A percentile compares a stretch with the other conserved stretches of the same genome.
These are phyloP conservation scores for Formicarius rufipectus DNA, from an alignment of 2,113 vertebrate genomes.

Conservation along the genomic window DNA sequence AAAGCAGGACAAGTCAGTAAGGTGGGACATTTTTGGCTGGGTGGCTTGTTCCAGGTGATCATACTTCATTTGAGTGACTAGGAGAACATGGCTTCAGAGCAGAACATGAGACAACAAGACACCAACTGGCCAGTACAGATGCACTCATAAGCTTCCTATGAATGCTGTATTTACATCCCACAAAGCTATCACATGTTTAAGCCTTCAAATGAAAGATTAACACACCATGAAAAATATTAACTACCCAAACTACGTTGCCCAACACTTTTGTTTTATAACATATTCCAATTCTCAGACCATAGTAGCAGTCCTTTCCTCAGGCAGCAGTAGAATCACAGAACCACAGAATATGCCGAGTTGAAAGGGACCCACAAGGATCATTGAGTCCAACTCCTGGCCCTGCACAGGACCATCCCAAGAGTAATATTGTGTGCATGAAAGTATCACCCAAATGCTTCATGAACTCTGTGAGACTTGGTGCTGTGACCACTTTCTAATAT, in stretches of 20 bases:
- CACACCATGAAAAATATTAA: not conserved
- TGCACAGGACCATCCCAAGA: not conserved
- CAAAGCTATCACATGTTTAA: not conserved
- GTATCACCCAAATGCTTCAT: not conserved
- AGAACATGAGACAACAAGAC: not conserved
- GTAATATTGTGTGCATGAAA: not conserved
- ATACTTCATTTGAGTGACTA: not conserved
- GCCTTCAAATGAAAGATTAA: not conserved
- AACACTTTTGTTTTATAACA: not conserved
- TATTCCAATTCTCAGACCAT: not conserved
- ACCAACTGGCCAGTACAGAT: not conserved
- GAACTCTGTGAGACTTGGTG: not conserved
- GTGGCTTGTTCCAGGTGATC: not conserved
- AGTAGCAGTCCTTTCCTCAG: not conserved
- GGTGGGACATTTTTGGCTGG: accelerated
- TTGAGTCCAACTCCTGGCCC: not conserved
- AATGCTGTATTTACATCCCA: not conserved
- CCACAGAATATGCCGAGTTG: not conserved
- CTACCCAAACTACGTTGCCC: not conserved
- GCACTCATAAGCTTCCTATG: not conserved
- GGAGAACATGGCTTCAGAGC: not conserved
- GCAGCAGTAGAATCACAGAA: not conserved
- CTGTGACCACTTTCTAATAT: not conserved
- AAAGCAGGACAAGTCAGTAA: not conserved
- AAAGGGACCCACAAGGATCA: not conserved